Evolutionary conservation across 2,113 vertebrate genomes (phyloP).

Genomic region (Myrmecophaga tridactyla): DNA sequence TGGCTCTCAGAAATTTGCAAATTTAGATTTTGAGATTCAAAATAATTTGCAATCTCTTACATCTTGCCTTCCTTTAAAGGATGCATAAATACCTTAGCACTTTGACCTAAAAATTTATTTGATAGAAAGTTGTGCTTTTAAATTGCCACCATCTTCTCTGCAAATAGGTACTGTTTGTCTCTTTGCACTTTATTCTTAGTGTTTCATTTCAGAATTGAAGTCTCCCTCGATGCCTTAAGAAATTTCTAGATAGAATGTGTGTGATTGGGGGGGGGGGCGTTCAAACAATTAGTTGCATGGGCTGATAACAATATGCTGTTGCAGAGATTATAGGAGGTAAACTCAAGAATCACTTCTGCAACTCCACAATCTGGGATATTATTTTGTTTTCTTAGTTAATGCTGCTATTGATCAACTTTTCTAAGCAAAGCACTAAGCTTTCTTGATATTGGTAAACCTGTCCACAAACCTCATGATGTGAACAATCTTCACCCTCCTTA

Average conservation of each 20-base stretch:
- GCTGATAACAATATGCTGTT: background rate
- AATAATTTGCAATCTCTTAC: background rate
- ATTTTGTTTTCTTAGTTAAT: conserved; percentile 49
- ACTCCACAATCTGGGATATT: background rate
- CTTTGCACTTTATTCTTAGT: background rate
- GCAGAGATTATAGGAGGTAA: background rate
- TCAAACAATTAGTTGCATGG: background rate
- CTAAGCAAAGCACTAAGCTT: background rate
- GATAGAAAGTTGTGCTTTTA: background rate
- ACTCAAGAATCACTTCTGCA: background rate
- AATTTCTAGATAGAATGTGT: background rate
- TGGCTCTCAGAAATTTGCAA: background rate
- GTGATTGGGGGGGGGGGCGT: background rate
- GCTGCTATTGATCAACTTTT: conserved; percentile 44
- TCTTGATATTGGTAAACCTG: conserved; percentile 30
- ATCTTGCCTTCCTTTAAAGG: background rate
- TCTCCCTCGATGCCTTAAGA: background rate
- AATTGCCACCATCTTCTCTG: background rate
- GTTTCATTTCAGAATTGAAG: background rate
- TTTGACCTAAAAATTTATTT: conserved; percentile 38
- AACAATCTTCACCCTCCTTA: background rate
- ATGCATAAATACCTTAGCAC: background rate
- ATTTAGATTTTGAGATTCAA: background rate
- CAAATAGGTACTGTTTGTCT: background rate
- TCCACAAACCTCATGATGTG: background rate